A percentile compares a stretch with the other conserved stretches of the same genome.
Conservation (phyloP, 2,888 invertebrate species). For the Troides oblongomaculatus region DNA sequence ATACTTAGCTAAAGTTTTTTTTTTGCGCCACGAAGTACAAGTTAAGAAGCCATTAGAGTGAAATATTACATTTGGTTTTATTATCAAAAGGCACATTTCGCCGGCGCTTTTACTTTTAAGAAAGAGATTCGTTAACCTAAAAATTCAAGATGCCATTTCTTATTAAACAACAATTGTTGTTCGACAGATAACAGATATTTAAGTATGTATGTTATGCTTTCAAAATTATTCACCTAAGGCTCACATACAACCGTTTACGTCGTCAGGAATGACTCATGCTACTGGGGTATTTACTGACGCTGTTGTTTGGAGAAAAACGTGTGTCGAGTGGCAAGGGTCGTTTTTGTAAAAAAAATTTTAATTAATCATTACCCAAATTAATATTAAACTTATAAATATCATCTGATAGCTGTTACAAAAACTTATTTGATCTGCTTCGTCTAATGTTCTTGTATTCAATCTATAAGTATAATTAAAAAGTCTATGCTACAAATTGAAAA, state of each 20-base stretch:
- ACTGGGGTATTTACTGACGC: not conserved
- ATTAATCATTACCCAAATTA: no score
- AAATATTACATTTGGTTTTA: not conserved
- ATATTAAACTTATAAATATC: no score
- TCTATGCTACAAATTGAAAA: not conserved
- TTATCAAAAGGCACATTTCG: not conserved
- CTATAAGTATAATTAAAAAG: no score
- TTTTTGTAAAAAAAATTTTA: not conserved
- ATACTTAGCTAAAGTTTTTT: not conserved
- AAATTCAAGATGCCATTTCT: not conserved
- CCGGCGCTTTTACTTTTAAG: conserved; percentile 5
- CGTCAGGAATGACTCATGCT: conserved; percentile 17
- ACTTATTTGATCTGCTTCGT: no score
- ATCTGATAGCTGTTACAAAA: no score
- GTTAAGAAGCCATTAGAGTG: not conserved
- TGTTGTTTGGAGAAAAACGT: not conserved
- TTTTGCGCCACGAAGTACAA: not conserved
- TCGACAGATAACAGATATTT: not conserved
- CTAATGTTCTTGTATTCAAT: no score
- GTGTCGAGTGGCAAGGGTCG: not conserved
- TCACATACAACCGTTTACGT: conserved; percentile 1
- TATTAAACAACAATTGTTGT: no score
- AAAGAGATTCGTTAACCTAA: not conserved
- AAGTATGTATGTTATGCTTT: not conserved
- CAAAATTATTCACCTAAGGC: not conserved